phyloP scores from a whole-genome alignment of 2,113 vertebrate species.

The Anoplopoma fimbria region DNA sequence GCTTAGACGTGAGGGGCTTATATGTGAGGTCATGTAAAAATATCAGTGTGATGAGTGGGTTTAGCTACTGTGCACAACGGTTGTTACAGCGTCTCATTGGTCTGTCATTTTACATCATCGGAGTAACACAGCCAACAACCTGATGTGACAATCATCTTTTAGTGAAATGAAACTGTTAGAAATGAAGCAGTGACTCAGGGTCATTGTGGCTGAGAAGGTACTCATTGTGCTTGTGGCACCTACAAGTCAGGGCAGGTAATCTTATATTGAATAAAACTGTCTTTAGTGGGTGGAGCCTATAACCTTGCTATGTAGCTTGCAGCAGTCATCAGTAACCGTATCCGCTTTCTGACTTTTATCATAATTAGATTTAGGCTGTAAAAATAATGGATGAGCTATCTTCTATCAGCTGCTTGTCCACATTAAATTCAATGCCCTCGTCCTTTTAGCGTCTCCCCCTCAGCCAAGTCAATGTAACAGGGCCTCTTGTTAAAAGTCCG shows the following conservation, averaged over 20 bases:
- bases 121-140: not conserved
- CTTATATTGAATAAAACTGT: conserved; percentile 5
- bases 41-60: conserved; percentile 37
- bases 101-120: conserved; percentile 20
- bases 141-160: not conserved
- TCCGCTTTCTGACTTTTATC: conserved; percentile 58
- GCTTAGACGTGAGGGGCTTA: not conserved
- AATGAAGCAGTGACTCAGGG: accelerated
- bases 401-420: conserved; percentile 60
- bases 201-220: not conserved
- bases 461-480: not conserved
- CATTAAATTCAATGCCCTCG: conserved; percentile 50
- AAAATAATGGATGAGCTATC: conserved; percentile 62
- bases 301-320: not conserved
- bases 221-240: not conserved
- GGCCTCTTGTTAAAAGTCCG: conserved; percentile 18
- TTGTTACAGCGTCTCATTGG: not conserved
- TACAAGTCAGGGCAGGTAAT: conserved; percentile 10
- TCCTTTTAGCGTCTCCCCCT: not conserved
- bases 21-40: conserved; percentile 25
- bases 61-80: not conserved
- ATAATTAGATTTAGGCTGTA: conserved; percentile 67
- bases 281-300: not conserved
- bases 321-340: conserved; percentile 59
- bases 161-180: not conserved